Percentiles rank a stretch among this genome's conserved stretches.
Evolutionary conservation across 1,140 invertebrate species (phyloP).

Genomic region (Neoseiulus cucumeris): DNA sequence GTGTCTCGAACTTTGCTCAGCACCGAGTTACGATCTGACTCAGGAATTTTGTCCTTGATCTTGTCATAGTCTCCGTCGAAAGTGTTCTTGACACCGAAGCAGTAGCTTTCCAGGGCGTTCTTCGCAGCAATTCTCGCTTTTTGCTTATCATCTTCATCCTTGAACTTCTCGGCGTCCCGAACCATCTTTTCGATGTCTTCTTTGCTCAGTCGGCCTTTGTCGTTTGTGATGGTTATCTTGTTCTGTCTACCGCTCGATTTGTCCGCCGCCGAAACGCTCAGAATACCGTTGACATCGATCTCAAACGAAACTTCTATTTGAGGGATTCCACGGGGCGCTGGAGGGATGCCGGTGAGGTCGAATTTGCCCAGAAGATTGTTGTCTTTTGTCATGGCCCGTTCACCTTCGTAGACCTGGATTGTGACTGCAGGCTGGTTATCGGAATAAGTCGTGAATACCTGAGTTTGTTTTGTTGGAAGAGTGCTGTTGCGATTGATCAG

Average conservation of each 20-base stretch:
- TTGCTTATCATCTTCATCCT: constrained; percentile 24
- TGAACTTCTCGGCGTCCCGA: constrained; percentile 26
- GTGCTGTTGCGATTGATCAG: constrained; percentile 42
- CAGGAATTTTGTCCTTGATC: constrained; percentile 33
- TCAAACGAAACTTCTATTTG: constrained; percentile 36
- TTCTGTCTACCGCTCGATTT: constrained; percentile 28
- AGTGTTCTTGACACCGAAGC: constrained; percentile 12
- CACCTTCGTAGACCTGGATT: constrained; percentile 43
- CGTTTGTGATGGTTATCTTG: constrained; percentile 28
- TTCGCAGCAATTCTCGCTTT: constrained; percentile 20
- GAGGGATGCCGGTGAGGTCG: constrained; percentile 37
- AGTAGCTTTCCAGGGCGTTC: constrained; percentile 22
- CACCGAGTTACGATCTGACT: constrained; percentile 38
- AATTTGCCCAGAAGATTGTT: constrained; percentile 38
- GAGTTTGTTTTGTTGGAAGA: constrained; percentile 42
- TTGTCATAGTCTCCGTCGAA: constrained; percentile 21
- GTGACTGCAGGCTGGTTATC: constrained; percentile 54
- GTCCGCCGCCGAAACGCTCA: constrained; percentile 29
- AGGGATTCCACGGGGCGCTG: constrained; percentile 50
- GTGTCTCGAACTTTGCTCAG: constrained; percentile 30
- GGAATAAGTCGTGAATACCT: constrained; percentile 43
- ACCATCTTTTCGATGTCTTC: constrained; percentile 28
- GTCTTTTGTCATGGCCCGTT: constrained; percentile 39
- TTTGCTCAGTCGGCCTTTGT: constrained; percentile 26
- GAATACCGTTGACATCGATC: constrained; percentile 29